Conservation (phyloP, 1,140 invertebrate species). For the Drosophila rufa region DNA sequence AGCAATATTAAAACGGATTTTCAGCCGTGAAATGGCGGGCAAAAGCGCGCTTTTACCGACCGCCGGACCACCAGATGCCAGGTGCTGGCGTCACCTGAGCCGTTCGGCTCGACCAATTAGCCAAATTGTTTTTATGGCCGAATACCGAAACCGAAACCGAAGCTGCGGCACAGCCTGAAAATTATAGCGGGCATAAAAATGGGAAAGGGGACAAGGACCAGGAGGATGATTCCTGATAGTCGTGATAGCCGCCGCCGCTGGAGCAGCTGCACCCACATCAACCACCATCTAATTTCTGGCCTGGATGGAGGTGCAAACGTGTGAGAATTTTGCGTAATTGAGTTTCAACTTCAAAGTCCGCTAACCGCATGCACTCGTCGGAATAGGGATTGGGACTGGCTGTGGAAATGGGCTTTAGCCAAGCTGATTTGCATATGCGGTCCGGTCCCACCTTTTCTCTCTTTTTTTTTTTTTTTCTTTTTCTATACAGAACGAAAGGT, state of each 20-base stretch:
- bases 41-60: slow-evolving; percentile 30
- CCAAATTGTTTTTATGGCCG: slow-evolving; percentile 77
- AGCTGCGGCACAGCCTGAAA: slow-evolving; percentile 23
- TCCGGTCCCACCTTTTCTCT: slow-evolving; percentile 35
- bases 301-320: slow-evolving; percentile 61
- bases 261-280: slow-evolving; percentile 73
- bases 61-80: slow-evolving; percentile 5
- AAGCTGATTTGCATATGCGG: slow-evolving; percentile 77
- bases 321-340: slow-evolving; percentile 83
- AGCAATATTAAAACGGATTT: slow-evolving; percentile 4
- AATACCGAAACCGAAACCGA: slow-evolving; percentile 25
- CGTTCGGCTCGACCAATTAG: slow-evolving; percentile 65
- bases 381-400: slow-evolving; percentile 21
- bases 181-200: slow-evolving; percentile 1
- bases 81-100: slow-evolving; percentile 28
- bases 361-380: slow-evolving; percentile 73
- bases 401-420: slow-evolving; percentile 10
- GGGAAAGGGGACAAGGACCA: background rate
- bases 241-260: slow-evolving; percentile 6
- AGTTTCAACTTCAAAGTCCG: slow-evolving; percentile 80
- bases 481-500: slow-evolving; percentile 45
- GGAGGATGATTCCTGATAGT: slow-evolving; percentile 71
- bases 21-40: slow-evolving; percentile 12
- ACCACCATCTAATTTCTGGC: slow-evolving; percentile 24
- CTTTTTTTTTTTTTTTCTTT: slow-evolving; percentile 14